Conservation (phyloP, 2,797 vertebrate genomes). For the Falco concolor region DNA sequence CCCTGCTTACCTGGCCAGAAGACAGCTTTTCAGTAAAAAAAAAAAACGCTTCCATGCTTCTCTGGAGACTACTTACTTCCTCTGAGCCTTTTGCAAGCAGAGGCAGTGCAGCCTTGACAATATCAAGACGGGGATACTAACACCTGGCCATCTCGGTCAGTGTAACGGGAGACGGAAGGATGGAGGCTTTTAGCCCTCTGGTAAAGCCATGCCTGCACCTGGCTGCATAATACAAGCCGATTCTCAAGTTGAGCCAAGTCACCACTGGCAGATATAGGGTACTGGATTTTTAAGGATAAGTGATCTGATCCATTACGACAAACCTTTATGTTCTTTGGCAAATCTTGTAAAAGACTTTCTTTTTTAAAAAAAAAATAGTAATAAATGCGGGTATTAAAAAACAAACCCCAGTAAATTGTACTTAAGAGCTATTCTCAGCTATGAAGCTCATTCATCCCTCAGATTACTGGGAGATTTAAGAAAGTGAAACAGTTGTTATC, state of each 20-base stretch:
- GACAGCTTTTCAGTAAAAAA: not conserved
- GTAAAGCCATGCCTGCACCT: not conserved
- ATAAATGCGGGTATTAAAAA: slow-evolving; percentile 38
- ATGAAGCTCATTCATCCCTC: slow-evolving; percentile 58
- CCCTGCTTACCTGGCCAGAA: not conserved
- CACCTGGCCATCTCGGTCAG: not conserved
- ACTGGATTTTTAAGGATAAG: slow-evolving; percentile 45
- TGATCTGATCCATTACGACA: slow-evolving; percentile 25
- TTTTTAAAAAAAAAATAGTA: not conserved
- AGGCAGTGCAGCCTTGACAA: not conserved
- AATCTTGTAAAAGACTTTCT: slow-evolving; percentile 24
- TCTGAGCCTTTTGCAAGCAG: not conserved
- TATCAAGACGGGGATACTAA: not conserved
- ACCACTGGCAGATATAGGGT: slow-evolving; percentile 28
- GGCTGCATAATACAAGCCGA: not conserved
- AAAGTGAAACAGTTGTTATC: slow-evolving; percentile 61
- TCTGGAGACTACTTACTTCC: not conserved
- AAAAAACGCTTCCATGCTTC: not conserved
- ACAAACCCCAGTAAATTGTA: slow-evolving; percentile 19
- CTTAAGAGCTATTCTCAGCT: slow-evolving; percentile 20
- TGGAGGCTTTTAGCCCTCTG: not conserved
- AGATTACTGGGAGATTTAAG: slow-evolving; percentile 65
- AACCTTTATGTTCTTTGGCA: slow-evolving; percentile 62
- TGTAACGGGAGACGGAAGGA: not conserved
- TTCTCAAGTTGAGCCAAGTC: not conserved